Percentiles rank a stretch among this genome's conserved stretches.
phyloP scores from a whole-genome alignment of 2,113 vertebrate genomes.

The Chaetodon trifascialis region DNA sequence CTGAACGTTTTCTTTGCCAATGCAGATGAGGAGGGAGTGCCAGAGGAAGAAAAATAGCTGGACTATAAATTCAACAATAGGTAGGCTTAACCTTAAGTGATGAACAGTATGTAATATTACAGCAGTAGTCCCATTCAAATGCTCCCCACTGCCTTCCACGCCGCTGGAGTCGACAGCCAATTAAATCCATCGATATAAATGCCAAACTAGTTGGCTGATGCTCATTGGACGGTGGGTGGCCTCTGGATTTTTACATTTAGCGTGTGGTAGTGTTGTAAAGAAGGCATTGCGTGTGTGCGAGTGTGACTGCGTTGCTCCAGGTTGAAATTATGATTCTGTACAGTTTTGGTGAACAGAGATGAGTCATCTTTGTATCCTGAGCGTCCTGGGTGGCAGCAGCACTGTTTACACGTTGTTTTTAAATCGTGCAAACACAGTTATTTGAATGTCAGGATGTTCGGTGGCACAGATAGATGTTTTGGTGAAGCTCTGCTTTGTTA shows the following conservation, averaged over 20 bases:
- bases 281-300: neutral
- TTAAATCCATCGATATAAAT: conserved; percentile 74
- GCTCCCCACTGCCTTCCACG: conserved; percentile 56
- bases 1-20: conserved; percentile 74
- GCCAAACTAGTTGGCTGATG: conserved; percentile 52
- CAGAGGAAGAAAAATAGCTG: conserved; percentile 58
- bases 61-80: conserved; percentile 78
- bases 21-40: conserved; percentile 73
- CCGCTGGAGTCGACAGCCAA: conserved; percentile 66
- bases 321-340: conserved; percentile 44
- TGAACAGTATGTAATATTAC: conserved; percentile 64
- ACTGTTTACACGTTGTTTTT: neutral
- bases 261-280: conserved; percentile 30
- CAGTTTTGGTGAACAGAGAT: conserved; percentile 36
- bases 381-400: conserved; percentile 7
- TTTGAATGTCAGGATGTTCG: conserved; percentile 26
- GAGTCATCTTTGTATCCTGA: conserved; percentile 36
- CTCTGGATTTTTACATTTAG: conserved; percentile 43
- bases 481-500: neutral
- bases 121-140: conserved; percentile 55
- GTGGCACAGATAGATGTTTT: neutral
- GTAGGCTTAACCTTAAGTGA: conserved; percentile 76
- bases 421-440: conserved; percentile 22
- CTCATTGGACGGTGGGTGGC: conserved; percentile 67
- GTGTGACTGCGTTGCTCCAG: conserved; percentile 10